Base-by-base conservation (phyloP, 1,140 invertebrate genomes). In the Mercenaria mercenaria region DNA sequence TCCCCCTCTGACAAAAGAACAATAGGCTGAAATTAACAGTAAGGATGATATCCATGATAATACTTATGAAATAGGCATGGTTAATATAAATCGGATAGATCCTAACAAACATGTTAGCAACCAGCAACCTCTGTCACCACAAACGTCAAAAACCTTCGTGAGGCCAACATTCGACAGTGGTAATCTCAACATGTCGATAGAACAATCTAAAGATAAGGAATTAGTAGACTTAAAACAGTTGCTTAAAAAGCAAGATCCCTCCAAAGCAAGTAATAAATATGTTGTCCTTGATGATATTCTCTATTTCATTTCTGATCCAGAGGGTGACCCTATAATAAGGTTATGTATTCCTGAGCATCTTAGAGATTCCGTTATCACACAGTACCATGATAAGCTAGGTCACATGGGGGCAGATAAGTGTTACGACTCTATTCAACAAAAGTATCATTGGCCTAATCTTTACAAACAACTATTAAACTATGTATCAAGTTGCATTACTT, bases 241-340 rank as follows among this genome's bases (percentile, higher is more conserved):
- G 56, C 23, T 90, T 13, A 39, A 37, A 8, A 41, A 26, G 20
- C 74, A 47, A 18, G 41, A 88, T 20, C 79, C 18, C 47, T 13
- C 34, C 2, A 18, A 85, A 37, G 3, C 77, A 4, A 43, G 13
- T n/a, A 74, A 15, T 41, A 4, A 77, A 72, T 86, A 86, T 26
- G 56, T 92, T 11, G 0, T 92, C 8, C 26, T 92, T 18, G 67
- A 92, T 37, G 74, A 88, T 11, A 10, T 89, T 26, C 52, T 92
- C 2, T 92, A 92, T 59, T 92, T 84, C 47, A 80, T 92, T 15
- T 84, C 74, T 29, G 67, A 90, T 2, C 11, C 47, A 56, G 82
- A 90, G 18, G 47, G 37, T 43, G 81, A 86, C 10, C 72, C 76
- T n/a, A 50, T 82, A 10, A 26, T 82, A 67, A 10, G 80, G 8